phyloP scores from a whole-genome alignment of 2,797 vertebrate genomes.

The Pangasius mekongensis region DNA sequence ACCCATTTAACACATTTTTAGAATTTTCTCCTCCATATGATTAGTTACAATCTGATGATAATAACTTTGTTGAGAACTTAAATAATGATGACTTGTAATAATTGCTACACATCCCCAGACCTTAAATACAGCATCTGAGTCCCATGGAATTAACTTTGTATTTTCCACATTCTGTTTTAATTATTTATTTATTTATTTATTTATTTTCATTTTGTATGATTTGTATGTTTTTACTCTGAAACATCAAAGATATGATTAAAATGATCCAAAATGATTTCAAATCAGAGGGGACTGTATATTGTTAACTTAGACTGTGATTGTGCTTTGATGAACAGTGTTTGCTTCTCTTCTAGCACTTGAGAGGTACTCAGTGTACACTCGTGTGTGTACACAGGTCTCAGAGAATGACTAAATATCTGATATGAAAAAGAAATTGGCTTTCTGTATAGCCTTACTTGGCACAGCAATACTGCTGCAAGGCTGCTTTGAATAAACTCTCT shows the following conservation, averaged over 20 bases:
- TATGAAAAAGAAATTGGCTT: not conserved
- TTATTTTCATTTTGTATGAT: no score
- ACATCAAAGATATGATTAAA: no score
- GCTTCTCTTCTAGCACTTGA: not conserved
- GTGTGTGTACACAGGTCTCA: not conserved
- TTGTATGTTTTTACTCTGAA: no score
- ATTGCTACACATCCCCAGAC: not conserved
- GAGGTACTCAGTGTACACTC: not conserved
- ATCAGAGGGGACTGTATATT: not conserved
- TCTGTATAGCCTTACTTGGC: not conserved
- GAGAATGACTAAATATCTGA: not conserved
- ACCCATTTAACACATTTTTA: not conserved
- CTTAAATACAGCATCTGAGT: not conserved
- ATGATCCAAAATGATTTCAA: no score
- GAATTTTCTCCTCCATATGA: not conserved
- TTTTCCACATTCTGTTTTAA: no score
- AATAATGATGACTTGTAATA: not conserved
- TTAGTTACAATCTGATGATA: not conserved
- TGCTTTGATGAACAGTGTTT: not conserved
- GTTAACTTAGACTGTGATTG: not conserved
- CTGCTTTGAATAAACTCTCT: not conserved
- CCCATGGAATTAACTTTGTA: not conserved
- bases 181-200: no score
- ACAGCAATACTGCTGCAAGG: not conserved
- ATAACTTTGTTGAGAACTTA: not conserved